phyloP scores from a whole-genome alignment of 2,113 vertebrate genomes.

The Rattus rattus region DNA sequence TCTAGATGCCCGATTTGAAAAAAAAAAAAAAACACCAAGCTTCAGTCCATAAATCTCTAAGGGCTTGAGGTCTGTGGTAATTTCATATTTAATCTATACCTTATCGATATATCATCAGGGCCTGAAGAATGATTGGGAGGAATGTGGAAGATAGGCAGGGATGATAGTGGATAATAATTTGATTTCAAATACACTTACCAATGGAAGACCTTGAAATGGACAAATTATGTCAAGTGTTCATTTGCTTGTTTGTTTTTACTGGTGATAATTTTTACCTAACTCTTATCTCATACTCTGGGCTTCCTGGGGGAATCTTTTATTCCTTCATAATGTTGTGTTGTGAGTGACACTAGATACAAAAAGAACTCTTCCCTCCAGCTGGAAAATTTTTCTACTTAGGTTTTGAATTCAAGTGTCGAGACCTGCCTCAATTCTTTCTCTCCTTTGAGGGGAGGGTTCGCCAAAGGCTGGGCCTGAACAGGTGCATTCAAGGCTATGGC shows the following conservation, averaged over 20 bases:
- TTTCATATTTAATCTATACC: constrained; percentile 75
- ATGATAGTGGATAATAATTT: constrained; percentile 42
- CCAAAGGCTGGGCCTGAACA: background rate
- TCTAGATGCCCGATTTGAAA: constrained; percentile 74
- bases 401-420: constrained; percentile 7
- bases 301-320: background rate
- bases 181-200: constrained; percentile 59
- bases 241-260: background rate
- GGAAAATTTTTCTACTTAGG: background rate
- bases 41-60: constrained; percentile 67
- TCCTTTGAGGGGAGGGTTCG: background rate
- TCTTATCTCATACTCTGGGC: background rate
- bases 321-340: background rate
- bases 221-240: background rate
- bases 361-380: background rate
- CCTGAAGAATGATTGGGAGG: constrained; percentile 62
- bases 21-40: constrained; percentile 28
- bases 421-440: background rate
- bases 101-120: constrained; percentile 59
- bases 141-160: constrained; percentile 36
- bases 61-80: constrained; percentile 60
- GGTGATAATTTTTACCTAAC: constrained; percentile 33
- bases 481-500: background rate
- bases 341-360: background rate
- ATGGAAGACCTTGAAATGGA: background rate